Evolutionary conservation across 2,113 vertebrate genomes (phyloP).

Genomic region (Ranitomeya variabilis): DNA sequence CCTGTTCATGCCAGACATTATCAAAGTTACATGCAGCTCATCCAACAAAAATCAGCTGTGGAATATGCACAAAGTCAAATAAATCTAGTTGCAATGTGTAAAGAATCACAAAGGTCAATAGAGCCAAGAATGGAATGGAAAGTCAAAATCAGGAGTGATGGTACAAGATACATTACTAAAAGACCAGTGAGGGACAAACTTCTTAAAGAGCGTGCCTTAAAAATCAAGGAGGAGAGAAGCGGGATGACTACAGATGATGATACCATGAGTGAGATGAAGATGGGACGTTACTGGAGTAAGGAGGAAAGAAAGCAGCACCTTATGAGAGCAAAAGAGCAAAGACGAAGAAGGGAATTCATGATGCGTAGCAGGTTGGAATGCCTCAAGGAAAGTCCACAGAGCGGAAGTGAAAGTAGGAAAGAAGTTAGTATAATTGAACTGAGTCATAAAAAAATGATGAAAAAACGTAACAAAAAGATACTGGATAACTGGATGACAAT

Average conservation of each 20-base stretch:
- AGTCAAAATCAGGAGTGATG: slow-evolving; percentile 93
- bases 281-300: slow-evolving; percentile 97
- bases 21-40: slow-evolving; percentile 96
- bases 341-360: slow-evolving; percentile 91
- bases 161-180: slow-evolving; percentile 94
- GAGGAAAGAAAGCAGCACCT: slow-evolving; percentile 95
- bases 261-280: slow-evolving; percentile 96
- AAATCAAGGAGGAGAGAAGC: slow-evolving; percentile 95
- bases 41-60: slow-evolving; percentile 93
- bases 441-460: slow-evolving; percentile 99
- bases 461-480: slow-evolving; percentile 97
- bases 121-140: slow-evolving; percentile 98
- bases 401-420: slow-evolving; percentile 83
- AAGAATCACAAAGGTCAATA: slow-evolving; percentile 74
- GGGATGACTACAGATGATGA: slow-evolving; percentile 96
- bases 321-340: slow-evolving; percentile 90
- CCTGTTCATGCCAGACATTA: slow-evolving; percentile 90
- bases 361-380: slow-evolving; percentile 92
- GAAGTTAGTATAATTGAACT: slow-evolving; percentile 95
- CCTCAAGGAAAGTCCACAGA: slow-evolving; percentile 88
- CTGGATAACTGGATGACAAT: slow-evolving; percentile 99
- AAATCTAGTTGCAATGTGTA: slow-evolving; percentile 86
- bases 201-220: slow-evolving; percentile 91
- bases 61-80: slow-evolving; percentile 94
- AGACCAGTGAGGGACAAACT: slow-evolving; percentile 92